Percentiles rank a stretch among this genome's conserved stretches.
These are phyloP conservation scores for Ellobium chinense DNA, from an alignment of 2,888 invertebrate species.

Conservation along the genomic window DNA sequence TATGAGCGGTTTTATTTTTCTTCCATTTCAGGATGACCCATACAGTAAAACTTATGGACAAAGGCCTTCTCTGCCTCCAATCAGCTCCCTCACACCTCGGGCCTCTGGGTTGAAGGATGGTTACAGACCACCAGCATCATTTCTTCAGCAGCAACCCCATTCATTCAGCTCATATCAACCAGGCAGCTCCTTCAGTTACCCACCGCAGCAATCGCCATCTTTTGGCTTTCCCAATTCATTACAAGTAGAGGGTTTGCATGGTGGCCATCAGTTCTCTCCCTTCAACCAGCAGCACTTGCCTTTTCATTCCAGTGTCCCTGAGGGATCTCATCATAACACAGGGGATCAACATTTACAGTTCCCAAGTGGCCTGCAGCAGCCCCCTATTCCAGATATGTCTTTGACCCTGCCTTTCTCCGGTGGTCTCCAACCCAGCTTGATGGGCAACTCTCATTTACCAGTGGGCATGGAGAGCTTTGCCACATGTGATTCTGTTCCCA, in stretches of 20 bases:
- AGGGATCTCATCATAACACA: background rate
- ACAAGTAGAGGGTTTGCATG: background rate
- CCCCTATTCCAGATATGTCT: constrained; percentile 20
- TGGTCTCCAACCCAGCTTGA: background rate
- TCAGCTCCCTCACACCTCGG: constrained; percentile 33
- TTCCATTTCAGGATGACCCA: constrained; percentile 19
- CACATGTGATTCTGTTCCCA: background rate
- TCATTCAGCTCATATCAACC: background rate
- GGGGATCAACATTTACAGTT: background rate
- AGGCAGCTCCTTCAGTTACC: background rate
- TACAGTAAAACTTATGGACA: background rate
- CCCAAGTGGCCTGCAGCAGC: background rate
- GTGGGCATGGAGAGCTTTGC: constrained; percentile 7
- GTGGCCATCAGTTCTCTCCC: background rate
- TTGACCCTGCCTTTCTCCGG: constrained; percentile 17
- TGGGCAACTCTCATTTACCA: background rate
- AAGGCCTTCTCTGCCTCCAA: constrained; percentile 31
- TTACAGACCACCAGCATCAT: background rate
- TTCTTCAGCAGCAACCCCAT: constrained; percentile 9
- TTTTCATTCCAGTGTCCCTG: background rate
- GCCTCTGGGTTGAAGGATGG: background rate
- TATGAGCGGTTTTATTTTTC: too few species aligned
- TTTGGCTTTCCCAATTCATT: background rate
- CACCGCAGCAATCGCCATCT: background rate
- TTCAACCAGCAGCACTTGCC: background rate